phyloP scores from a whole-genome alignment of 2,888 invertebrate species.

The Archaeoteleia sp. region DNA sequence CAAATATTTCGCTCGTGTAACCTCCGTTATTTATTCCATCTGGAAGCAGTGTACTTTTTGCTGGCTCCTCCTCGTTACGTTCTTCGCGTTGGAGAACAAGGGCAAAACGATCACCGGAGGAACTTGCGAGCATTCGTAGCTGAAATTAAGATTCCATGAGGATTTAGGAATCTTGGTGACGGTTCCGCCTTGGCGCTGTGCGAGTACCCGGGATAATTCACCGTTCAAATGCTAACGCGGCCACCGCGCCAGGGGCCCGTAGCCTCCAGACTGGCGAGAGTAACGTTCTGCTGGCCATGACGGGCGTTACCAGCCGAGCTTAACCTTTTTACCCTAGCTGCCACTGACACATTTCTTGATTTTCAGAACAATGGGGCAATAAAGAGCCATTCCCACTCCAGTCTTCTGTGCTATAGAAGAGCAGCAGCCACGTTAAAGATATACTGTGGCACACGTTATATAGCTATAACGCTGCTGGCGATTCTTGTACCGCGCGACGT shows the following conservation, averaged over 20 bases:
- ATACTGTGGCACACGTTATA: slow-evolving; percentile 41
- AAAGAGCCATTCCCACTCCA: slow-evolving; percentile 54
- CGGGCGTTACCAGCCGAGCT: slow-evolving; percentile 57
- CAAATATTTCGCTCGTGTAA: background rate
- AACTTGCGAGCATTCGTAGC: slow-evolving; percentile 41
- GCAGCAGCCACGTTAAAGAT: slow-evolving; percentile 8
- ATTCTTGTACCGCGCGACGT: slow-evolving; percentile 30
- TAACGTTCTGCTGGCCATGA: slow-evolving; percentile 63
- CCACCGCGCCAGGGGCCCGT: slow-evolving; percentile 32
- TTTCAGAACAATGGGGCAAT: slow-evolving; percentile 72
- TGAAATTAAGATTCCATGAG: slow-evolving; percentile 64
- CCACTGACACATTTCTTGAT: slow-evolving; percentile 74
- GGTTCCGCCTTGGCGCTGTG: slow-evolving; percentile 27
- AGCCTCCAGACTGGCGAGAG: slow-evolving; percentile 57
- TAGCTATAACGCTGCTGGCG: slow-evolving; percentile 35
- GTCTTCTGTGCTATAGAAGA: slow-evolving; percentile 2
- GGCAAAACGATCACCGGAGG: slow-evolving; percentile 14
- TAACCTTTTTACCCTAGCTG: slow-evolving; percentile 71
- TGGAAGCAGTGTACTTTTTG: slow-evolving; percentile 16
- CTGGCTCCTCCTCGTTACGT: slow-evolving; percentile 25
- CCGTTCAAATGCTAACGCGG: slow-evolving; percentile 64
- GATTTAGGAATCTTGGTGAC: slow-evolving; percentile 47
- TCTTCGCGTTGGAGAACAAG: slow-evolving; percentile 28
- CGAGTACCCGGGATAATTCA: slow-evolving; percentile 63
- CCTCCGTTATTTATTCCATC: slow-evolving; percentile 35